Evolutionary conservation across 2,888 invertebrate species (phyloP), one percentile per base, ranked within the genome.

Genomic region (Drosophila rellima): DNA sequence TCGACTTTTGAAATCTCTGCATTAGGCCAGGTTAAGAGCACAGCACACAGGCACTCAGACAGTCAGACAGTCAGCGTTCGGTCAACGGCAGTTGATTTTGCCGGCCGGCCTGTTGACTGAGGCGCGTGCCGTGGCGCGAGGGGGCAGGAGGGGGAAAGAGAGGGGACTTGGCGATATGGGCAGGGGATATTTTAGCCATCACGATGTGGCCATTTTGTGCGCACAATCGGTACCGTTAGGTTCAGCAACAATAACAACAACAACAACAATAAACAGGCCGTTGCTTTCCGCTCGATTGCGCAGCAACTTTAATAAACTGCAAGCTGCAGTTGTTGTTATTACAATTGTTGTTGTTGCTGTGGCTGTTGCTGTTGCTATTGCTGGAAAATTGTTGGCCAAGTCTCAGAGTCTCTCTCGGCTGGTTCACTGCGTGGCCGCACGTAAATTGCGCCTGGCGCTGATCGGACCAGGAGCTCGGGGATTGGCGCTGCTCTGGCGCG

Each of bases 171-270:
- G 3, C 10, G 17, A 33, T 31, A 20, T 23, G 33, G 55, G 44
- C 55, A 23, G 55, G 39, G 40, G 44, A 70, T 48, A 50, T 70
- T 74, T 74, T 66, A 71, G 81, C 65, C 85, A 89, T 89, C 89
- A 87, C 88, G 85, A 89, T 79, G 89, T 84, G 74, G 89, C 85
- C 82, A 82, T 87, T 84, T 82, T 72, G 78, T 83, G 89, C 84
- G 82, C 84, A 86, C 89, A 88, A 89, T 86, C 83, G 73, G 89
- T 85, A 88, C 86, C 86, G 86, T 86, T 86, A 89, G 80, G 78
- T 80, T 77, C 84, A 70, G 60, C 70, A 63, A 45, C 60, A 68
- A 23, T 57, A 50, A 33, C 60, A 62, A 51, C 61, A 39, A n/a
- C 52, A 74, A 64, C 81, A 68, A 77, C 59, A 67, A 63, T 66